A percentile compares a stretch with the other conserved stretches of the same genome.
Conservation (phyloP, 2,888 invertebrate genomes). For the Megalurothrips usitatus region DNA sequence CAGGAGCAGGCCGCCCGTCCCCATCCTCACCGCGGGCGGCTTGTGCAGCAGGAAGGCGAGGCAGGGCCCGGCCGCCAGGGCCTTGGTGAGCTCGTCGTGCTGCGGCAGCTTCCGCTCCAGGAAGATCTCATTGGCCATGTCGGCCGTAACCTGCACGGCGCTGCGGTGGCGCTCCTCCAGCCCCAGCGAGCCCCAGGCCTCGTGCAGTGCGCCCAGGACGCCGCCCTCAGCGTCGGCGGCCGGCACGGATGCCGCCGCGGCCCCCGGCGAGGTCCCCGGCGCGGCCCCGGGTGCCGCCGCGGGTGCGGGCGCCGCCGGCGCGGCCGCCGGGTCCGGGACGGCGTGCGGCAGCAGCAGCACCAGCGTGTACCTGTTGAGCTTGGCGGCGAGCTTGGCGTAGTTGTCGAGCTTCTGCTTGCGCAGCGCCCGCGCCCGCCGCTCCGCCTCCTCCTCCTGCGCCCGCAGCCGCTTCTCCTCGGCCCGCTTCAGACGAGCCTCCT, state of each 20-base stretch:
- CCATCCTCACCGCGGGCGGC: background rate
- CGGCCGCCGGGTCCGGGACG: background rate
- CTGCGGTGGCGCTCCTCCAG: background rate
- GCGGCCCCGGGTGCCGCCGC: background rate
- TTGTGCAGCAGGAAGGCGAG: slow-evolving; percentile 16
- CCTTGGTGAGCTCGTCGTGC: slow-evolving; percentile 15
- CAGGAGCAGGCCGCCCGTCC: no score
- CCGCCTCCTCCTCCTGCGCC: slow-evolving; percentile 10
- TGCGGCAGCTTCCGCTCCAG: slow-evolving; percentile 10
- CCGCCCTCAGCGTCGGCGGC: background rate
- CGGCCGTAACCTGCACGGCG: background rate
- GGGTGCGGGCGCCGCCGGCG: background rate
- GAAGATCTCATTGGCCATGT: slow-evolving; percentile 8
- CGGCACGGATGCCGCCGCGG: background rate
- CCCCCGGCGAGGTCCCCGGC: background rate
- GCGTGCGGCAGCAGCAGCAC: slow-evolving; percentile 18
- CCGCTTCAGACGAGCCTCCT: background rate
- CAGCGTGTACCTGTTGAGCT: slow-evolving; percentile 10
- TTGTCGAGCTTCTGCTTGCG: slow-evolving; percentile 5
- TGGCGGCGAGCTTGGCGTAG: slow-evolving; percentile 15
- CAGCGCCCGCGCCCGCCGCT: background rate
- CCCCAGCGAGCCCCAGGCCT: background rate
- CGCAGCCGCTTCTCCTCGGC: slow-evolving; percentile 18
- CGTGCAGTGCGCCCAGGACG: background rate
- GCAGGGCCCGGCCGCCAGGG: background rate